A percentile compares a stretch with the other conserved stretches of the same genome.
Evolutionary conservation across 2,113 vertebrate genomes (phyloP).

Genomic region (Esox niger): DNA sequence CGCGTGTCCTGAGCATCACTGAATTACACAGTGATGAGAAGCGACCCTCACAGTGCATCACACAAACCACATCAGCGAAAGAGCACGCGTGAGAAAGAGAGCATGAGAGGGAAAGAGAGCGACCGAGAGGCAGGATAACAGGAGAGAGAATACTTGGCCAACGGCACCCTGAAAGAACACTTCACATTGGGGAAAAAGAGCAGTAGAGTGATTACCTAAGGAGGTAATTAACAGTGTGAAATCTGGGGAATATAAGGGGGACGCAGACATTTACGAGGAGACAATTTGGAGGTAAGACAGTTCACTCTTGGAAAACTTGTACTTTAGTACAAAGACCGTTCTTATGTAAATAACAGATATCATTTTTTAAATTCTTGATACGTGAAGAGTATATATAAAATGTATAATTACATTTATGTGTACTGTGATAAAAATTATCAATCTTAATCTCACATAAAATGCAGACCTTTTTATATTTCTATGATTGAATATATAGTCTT

Average conservation of each 20-base stretch:
- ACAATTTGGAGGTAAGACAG: neutral
- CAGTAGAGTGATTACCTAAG: neutral
- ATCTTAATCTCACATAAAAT: too few species aligned
- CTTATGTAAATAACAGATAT: neutral
- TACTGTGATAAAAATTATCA: too few species aligned
- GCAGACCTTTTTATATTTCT: too few species aligned
- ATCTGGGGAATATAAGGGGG: too few species aligned
- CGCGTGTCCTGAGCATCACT: too few species aligned
- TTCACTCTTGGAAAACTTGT: neutral
- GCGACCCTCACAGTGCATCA: too few species aligned
- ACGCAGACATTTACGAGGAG: too few species aligned
- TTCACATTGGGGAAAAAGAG: neutral
- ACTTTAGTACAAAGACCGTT: neutral
- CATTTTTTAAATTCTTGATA: too few species aligned
- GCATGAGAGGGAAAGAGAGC: neutral
- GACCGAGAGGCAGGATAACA: neutral
- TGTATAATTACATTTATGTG: neutral
- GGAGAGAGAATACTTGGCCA: neutral
- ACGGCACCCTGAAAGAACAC: neutral
- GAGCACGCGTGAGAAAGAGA: neutral
- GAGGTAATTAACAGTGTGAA: too few species aligned
- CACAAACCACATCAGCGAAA: neutral
- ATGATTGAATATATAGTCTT: too few species aligned
- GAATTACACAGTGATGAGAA: neutral
- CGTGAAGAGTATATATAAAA: too few species aligned